Evolutionary conservation across 2,888 invertebrate species (phyloP).

Genomic region (Eupithecia subfuscata): DNA sequence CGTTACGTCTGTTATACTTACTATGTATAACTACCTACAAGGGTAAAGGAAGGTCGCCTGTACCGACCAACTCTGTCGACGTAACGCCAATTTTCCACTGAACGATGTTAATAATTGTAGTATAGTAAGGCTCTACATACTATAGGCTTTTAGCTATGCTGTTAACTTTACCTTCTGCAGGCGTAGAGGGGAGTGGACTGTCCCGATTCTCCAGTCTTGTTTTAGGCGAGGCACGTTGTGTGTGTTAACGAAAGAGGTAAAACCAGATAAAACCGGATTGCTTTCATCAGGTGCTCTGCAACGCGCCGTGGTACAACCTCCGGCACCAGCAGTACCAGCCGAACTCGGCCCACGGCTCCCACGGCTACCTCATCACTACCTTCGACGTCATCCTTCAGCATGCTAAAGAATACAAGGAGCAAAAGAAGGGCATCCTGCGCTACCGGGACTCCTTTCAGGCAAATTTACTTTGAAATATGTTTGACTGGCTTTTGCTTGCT

Average conservation of each 20-base stretch:
- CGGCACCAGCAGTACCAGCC: conserved; percentile 85
- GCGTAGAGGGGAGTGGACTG: no score
- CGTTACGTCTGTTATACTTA: no score
- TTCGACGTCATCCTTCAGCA: conserved; percentile 48
- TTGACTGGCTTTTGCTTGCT: background rate
- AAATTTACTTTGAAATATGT: background rate
- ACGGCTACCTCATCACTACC: conserved; percentile 66
- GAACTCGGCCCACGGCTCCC: conserved; percentile 69
- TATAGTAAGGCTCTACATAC: no score
- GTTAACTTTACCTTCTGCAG: no score
- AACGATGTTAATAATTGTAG: no score
- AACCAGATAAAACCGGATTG: background rate
- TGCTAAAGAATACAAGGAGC: conserved; percentile 45
- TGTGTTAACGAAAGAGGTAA: background rate
- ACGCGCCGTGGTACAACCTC: conserved; percentile 84
- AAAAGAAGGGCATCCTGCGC: conserved; percentile 50
- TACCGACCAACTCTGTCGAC: no score
- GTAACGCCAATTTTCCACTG: no score
- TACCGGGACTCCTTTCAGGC: conserved; percentile 48
- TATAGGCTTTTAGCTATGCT: no score
- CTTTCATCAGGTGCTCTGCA: conserved; percentile 62
- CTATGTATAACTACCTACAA: no score
- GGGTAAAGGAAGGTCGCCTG: no score
- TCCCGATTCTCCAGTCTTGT: no score
- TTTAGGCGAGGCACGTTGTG: no score